phyloP scores from a whole-genome alignment of 2,888 invertebrate species.

The Priapulus caudatus region DNA sequence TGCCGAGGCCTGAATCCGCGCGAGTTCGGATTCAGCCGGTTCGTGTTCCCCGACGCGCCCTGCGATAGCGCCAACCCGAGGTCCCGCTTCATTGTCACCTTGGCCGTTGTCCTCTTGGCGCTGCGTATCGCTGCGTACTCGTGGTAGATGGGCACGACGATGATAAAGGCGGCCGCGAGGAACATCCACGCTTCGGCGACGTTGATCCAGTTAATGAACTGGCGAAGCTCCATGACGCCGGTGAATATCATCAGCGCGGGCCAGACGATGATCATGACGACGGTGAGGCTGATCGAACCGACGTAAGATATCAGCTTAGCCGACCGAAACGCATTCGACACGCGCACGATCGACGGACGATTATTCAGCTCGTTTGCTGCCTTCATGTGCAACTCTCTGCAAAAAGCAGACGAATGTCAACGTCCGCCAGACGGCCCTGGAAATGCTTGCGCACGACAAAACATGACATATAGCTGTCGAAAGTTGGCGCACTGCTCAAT shows the following conservation, averaged over 20 bases:
- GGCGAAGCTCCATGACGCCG: conserved; percentile 23
- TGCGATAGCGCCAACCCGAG: not conserved
- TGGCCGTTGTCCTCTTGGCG: not conserved
- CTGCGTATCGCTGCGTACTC: conserved; percentile 25
- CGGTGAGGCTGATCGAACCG: conserved; percentile 23
- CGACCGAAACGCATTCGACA: conserved; percentile 25
- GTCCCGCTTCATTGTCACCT: not conserved
- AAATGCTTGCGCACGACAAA: not conserved
- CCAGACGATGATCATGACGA: conserved; percentile 31
- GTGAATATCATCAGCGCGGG: conserved; percentile 27
- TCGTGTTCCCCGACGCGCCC: too few species aligned
- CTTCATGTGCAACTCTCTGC: conserved; percentile 30
- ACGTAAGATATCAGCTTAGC: conserved; percentile 25
- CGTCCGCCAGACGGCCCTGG: too few species aligned
- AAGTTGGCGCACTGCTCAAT: too few species aligned
- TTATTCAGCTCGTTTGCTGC: conserved; percentile 29
- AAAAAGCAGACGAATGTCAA: conserved; percentile 11
- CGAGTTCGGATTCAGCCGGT: too few species aligned
- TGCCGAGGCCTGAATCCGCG: too few species aligned
- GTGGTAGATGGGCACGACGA: conserved; percentile 28
- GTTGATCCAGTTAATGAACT: conserved; percentile 30
- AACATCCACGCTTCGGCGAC: conserved; percentile 29
- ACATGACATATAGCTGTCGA: not conserved
- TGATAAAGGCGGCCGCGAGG: conserved; percentile 30
- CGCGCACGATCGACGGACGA: conserved; percentile 29